phyloP scores from a whole-genome alignment of 1,140 invertebrate species.

The Lamellibrachia luymesi region DNA sequence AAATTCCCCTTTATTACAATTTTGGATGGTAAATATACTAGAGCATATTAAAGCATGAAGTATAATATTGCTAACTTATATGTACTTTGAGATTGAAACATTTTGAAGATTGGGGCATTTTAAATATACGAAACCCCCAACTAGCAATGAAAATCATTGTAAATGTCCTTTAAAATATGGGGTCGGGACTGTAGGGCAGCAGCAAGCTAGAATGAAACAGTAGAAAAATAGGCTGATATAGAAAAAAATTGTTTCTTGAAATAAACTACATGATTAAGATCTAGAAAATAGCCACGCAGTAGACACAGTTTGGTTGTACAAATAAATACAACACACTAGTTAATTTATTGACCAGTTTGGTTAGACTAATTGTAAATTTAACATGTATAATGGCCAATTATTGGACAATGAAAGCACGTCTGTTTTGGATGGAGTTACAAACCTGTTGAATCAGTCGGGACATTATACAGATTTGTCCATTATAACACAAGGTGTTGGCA shows the following conservation, averaged over 20 bases:
- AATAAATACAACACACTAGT: background rate
- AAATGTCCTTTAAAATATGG: too few species aligned
- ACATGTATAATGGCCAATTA: background rate
- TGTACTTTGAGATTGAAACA: too few species aligned
- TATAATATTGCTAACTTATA: background rate
- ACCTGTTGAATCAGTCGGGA: background rate
- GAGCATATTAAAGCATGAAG: background rate
- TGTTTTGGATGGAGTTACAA: background rate
- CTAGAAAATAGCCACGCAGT: background rate
- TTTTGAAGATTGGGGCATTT: background rate
- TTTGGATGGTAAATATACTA: too few species aligned
- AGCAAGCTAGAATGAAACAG: background rate
- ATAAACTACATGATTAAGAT: background rate
- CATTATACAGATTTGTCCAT: background rate
- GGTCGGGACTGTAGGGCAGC: too few species aligned
- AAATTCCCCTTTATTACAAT: too few species aligned
- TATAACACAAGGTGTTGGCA: background rate
- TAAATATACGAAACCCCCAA: background rate
- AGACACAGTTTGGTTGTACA: background rate
- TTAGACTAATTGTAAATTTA: background rate
- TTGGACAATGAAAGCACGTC: background rate
- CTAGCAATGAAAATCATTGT: too few species aligned
- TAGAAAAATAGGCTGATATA: background rate
- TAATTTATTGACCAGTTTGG: background rate
- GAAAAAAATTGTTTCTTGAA: background rate